Conservation (phyloP, 2,113 vertebrate genomes). For the Eubucco bourcierii region DNA sequence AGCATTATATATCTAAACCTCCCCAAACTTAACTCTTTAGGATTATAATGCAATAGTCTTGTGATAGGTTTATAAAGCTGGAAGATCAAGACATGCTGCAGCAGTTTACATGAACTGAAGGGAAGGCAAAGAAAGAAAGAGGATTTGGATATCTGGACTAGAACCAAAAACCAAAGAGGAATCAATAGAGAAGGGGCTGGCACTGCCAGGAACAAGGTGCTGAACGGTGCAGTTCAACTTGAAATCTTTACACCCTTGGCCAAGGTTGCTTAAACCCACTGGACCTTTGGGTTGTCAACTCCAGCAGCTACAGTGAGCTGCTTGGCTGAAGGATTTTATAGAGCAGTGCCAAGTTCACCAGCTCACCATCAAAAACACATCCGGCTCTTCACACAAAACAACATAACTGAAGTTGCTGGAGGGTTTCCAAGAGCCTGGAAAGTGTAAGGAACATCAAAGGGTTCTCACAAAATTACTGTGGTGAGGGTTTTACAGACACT, state of each 20-base stretch:
- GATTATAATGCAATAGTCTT: background rate
- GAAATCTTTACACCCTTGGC: background rate
- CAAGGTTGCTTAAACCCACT: background rate
- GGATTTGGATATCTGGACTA: background rate
- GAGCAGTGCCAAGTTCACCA: fast-evolving
- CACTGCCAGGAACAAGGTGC: background rate
- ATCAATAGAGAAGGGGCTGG: background rate
- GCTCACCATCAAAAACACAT: background rate
- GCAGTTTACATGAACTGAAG: background rate
- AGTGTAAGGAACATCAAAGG: fast-evolving
- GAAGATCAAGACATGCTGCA: background rate
- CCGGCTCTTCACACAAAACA: background rate
- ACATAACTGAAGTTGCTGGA: background rate
- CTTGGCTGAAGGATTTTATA: background rate
- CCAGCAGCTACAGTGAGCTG: background rate
- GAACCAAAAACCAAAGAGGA: background rate
- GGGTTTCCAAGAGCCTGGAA: background rate
- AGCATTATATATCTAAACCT: background rate
- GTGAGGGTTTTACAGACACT: background rate
- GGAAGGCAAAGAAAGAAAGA: background rate
- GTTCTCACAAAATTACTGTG: background rate
- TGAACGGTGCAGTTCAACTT: background rate
- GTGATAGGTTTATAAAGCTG: background rate
- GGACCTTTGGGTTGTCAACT: fast-evolving
- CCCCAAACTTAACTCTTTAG: background rate